phyloP scores from a whole-genome alignment of 2,888 invertebrate genomes.

The Odontomyia ornata region DNA sequence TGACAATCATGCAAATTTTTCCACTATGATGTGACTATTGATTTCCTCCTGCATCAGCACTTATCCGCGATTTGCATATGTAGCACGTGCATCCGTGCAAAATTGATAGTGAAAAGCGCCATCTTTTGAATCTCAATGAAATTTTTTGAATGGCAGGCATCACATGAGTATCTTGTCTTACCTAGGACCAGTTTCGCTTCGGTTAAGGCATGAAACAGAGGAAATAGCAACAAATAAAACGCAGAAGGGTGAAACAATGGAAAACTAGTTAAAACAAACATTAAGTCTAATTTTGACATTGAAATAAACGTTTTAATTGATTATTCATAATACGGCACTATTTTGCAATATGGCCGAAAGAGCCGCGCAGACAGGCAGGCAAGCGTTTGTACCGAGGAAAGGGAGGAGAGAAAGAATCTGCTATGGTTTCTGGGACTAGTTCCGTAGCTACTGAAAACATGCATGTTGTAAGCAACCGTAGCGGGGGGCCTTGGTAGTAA shows the following conservation, averaged over 20 bases:
- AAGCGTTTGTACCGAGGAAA: background rate
- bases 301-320: slow-evolving; percentile 27
- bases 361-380: background rate
- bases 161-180: background rate
- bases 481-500: background rate
- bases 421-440: slow-evolving; percentile 1
- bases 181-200: too few relatives aligned
- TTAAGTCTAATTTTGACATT: slow-evolving; percentile 28
- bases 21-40: background rate
- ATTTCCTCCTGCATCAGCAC: slow-evolving; percentile 3
- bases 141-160: background rate
- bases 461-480: slow-evolving; percentile 10
- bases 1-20: slow-evolving; percentile 9
- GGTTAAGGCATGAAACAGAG: background rate
- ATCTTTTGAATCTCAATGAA: slow-evolving; percentile 26
- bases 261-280: background rate
- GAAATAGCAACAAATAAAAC: background rate
- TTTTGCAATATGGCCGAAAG: background rate
- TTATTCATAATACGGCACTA: slow-evolving; percentile 13
- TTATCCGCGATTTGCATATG: slow-evolving; percentile 9
- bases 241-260: background rate
- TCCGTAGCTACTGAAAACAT: slow-evolving; percentile 1
- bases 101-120: slow-evolving; percentile 33
- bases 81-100: slow-evolving; percentile 38
- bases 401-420: background rate